Base-by-base conservation (phyloP, 2,797 vertebrate genomes). In the Syndactyla subalaris region DNA sequence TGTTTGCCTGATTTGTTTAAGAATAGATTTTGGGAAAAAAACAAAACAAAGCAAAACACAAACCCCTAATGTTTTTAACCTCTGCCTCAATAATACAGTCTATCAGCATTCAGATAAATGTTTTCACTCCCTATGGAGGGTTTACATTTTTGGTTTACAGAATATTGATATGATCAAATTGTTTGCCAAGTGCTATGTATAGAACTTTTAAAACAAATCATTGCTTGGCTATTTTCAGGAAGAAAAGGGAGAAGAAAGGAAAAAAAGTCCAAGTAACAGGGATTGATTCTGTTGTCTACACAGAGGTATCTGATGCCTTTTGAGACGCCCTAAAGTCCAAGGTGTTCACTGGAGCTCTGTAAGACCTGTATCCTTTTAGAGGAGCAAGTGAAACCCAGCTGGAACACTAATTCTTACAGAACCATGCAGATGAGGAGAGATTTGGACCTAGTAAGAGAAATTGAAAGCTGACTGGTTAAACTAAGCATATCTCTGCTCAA, bases 1-100 rank as follows among this genome's bases (percentile, higher is more conserved):
- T 95, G 46, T 63, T 85, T 96, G 72, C 89, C 85, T 96, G 86
- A 95, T 85, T 94, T 97, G 43, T 92, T 96, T 97, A 95, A 92
- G 72, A 97, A 96, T 59, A 94, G 84, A 43, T 91, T 92, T 93
- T 49, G 23, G 48, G 62, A 96, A 87, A 79, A 70, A 96, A 96
- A 55, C 14, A 58, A 95, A 95, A 66, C 76, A 90, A 90, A 95
- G 58, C 14, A 36, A 89, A 94, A 68, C 70, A 75, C 76, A 90
- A 88, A 84, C 4, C 70, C 16, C 36, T 84, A 93, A 92, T 62
- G 48, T 95, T 96, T 97, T 96, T 95, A 97, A 95, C 95, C 72
- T 73, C 67, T 92, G 67, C 41, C 48, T 95, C 49, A 95, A 94
- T 72, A 94, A 97, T 79, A 73, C 52, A 76, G 52, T 91, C 41